These are phyloP conservation scores for Neomicropteryx cornuta DNA, from an alignment of 1,140 invertebrate species.

Conservation along the genomic window DNA sequence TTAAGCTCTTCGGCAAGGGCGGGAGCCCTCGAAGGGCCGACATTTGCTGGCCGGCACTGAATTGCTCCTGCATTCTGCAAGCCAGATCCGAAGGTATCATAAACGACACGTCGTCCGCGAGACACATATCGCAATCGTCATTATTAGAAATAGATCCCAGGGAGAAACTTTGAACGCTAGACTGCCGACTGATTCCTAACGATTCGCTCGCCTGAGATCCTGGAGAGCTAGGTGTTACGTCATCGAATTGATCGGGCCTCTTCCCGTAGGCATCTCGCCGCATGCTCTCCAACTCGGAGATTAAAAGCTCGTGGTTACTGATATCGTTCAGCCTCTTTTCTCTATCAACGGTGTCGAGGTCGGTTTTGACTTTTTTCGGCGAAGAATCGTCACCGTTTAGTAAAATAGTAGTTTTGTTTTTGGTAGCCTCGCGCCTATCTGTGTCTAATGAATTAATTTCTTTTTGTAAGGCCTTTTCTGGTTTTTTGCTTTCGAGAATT, in stretches of 20 bases:
- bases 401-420: constrained; percentile 19
- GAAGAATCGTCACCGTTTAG: constrained; percentile 18
- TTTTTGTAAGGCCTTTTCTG: neutral
- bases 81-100: constrained; percentile 20
- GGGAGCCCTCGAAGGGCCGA: constrained; percentile 64
- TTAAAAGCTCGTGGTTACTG: constrained; percentile 46
- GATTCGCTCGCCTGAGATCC: too few relatives aligned
- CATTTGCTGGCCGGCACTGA: constrained; percentile 44
- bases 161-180: too few relatives aligned
- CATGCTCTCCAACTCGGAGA: constrained; percentile 45
- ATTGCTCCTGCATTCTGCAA: constrained; percentile 43
- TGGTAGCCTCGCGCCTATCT: too few relatives aligned
- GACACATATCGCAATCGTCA: constrained; percentile 14
- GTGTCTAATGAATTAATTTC: neutral
- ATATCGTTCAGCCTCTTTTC: constrained; percentile 38
- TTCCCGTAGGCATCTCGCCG: constrained; percentile 18
- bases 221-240: too few relatives aligned
- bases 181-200: too few relatives aligned
- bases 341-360: constrained; percentile 22
- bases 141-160: too few relatives aligned
- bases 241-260: too few relatives aligned
- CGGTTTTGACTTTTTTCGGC: constrained; percentile 3
- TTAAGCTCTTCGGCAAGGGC: constrained; percentile 73
- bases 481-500: too few relatives aligned
- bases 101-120: constrained; percentile 8